These are phyloP conservation scores for Drosophila percnosoma DNA, from an alignment of 2,888 invertebrate species.

Conservation along the genomic window DNA sequence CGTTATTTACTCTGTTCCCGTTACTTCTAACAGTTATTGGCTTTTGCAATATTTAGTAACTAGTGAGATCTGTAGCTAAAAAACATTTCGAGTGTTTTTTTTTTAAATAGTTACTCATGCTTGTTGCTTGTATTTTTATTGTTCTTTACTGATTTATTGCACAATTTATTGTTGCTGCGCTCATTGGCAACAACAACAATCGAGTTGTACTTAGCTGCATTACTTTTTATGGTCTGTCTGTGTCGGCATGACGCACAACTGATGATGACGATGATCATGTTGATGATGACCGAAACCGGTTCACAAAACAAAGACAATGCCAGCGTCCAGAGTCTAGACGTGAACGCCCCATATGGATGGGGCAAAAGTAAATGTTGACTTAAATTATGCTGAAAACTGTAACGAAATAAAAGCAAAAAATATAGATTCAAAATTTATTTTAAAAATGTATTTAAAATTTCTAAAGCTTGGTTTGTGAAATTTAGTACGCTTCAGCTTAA, in stretches of 20 bases:
- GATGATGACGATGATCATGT: slow-evolving; percentile 15
- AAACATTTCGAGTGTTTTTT: neutral
- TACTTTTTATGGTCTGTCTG: slow-evolving; percentile 72
- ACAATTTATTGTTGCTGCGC: slow-evolving; percentile 50
- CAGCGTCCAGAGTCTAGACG: slow-evolving; percentile 63
- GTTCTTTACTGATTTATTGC: slow-evolving; percentile 68
- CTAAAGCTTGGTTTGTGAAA: neutral
- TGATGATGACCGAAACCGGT: slow-evolving; percentile 38
- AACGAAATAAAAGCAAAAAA: neutral
- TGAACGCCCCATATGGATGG: slow-evolving; percentile 52
- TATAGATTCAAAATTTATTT: neutral
- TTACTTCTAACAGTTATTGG: slow-evolving; percentile 15
- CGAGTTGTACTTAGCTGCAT: slow-evolving; percentile 49
- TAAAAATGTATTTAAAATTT: neutral
- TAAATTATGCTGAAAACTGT: slow-evolving; percentile 6
- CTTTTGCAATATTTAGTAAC: slow-evolving; percentile 8
- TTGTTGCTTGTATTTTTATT: slow-evolving; percentile 4
- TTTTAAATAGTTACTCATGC: neutral
- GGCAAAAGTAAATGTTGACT: slow-evolving; percentile 21
- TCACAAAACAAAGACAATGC: slow-evolving; percentile 66
- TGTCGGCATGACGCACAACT: slow-evolving; percentile 59
- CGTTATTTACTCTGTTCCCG: slow-evolving; percentile 5
- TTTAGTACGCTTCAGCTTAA: neutral
- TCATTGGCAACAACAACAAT: slow-evolving; percentile 30
- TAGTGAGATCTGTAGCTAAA: neutral